Evolutionary conservation across 1,140 invertebrate species (phyloP), one percentile per base, ranked within the genome.

Genomic region (Tribolium castaneum): DNA sequence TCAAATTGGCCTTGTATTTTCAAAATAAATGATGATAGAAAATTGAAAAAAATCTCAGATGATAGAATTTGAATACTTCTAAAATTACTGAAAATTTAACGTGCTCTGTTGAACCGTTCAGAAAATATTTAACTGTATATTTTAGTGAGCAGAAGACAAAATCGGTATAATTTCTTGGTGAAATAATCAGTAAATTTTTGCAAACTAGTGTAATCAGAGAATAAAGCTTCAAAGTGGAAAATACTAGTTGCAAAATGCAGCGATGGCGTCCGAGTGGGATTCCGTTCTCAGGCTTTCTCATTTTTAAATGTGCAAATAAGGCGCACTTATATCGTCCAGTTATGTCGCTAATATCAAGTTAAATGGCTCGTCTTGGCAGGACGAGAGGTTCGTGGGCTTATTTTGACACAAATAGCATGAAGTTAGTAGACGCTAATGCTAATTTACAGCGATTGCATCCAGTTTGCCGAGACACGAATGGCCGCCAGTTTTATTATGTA

Each of bases 401-500:
- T 80, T 80, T 79, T 82, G 84, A 85, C 84, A 84, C 84, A 84
- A 85, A 84, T 83, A 82, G 81, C 84, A 84, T 79, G 76, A 81
- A 83, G 82, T 85, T 83, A 83, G 82, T 84, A 77, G 84, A 85
- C 83, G 80, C 82, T 85, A 85, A 85, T 85, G 82, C 83, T 83
- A 84, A 85, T 85, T 85, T 85, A 85, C 83, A 84, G 78, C 82
- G 80, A 83, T 83, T 84, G 80, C 82, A 83, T 78, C 80, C 80
- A 80, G 78, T 79, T 81, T 59, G 72, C 74, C 80, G 81, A 80
- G 80, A 76, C 78, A 80, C 78, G 78, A 80, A 83, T 80, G 80
- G 76, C 76, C 75, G 80, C 73, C 78, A 56, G 73, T 78, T 81
- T 82, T 80, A 80, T 83, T 83, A 80, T 76, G 73, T 70, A 79